Base-by-base conservation (phyloP, 2,113 vertebrate genomes). In the Mormyrus lacerda region DNA sequence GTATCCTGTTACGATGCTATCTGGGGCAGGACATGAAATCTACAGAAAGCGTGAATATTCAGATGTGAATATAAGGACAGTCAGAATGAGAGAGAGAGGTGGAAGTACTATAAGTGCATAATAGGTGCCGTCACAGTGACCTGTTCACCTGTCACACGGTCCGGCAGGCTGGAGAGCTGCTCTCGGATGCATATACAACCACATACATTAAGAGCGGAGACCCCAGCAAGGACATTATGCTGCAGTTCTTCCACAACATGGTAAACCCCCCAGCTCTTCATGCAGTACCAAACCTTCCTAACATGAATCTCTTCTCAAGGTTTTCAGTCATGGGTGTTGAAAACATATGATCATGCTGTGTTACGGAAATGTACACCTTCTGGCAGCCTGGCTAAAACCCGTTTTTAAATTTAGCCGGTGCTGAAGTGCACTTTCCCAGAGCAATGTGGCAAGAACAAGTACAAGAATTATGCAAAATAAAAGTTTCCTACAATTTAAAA, bases 191-290 rank as follows among this genome's bases (percentile, higher is more conserved):
- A 35, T 90, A 90, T 19, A 8, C 0, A 0, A 82, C 88, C 11
- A 31, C 82, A 24, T 90, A 90, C 69, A 0, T 10, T 7, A 90
- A 89, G 48, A 5, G 6, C 21, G 19, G 87, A 61, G 90, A 90
- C 65, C 61, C 88, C n/a, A 61, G 88, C 50, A 27, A 87, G 88
- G 21, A 50, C 19, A 0, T 89, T 44, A 89, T 88, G 35, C 65
- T 90, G 87, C 1, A 76, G 7, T 27, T 90, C 65, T 89, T 90
- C 88, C 88, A 90, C 88, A 89, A 58, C 31, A n/a, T 1, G 83
- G 90, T 90, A 90, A 76, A n/a, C 24, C 73, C 13, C 27, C 65
- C 42, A 35, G 0, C 47, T 9, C 35, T 53, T 35, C 61, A 69
- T 11, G 24, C 58, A 88, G 2, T 88, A 45, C 15, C n/a, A n/a